Evolutionary conservation across 2,113 vertebrate species (phyloP), one percentile per base, ranked within the genome.

Genomic region (Parus major): DNA sequence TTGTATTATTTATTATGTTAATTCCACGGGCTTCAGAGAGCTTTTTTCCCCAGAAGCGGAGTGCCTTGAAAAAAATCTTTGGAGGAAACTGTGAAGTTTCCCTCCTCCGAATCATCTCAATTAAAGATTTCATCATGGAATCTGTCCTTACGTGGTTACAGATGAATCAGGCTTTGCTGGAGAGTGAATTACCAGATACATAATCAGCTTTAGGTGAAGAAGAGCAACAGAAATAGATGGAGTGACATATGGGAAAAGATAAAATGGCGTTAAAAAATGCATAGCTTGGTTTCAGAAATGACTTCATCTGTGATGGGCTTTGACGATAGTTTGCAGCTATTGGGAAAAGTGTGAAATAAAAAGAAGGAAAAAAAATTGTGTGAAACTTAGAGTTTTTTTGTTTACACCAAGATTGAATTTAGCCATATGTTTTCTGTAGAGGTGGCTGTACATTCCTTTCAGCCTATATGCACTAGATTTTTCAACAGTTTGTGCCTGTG

Each of bases 361-460:
- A 90, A 90, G 53, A 61, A 92, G 85, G 36, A 46, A 75, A 91
- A 84, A 77, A 95, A 77, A 36, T 35, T 4, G 75, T 95, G 94
- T 83, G 90, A 94, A 95, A 63, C 76, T 90, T 75, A 9, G 56
- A 92, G 90, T 95, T 82, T 95, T 96, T 95, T 95, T 97, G 94
- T 97, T 97, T 96, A 96, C 81, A 95, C 23, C 49, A 61, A 82
- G 95, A 66, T 11, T 95, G 93, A 95, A 90, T 92, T 77, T 42
- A 85, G 89, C 90, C 91, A 63, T 97, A 97, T 95, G 94, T 63
- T 95, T 95, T 95, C 70, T 87, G 66, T 70, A 95, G 86, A 85
- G 82, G 84, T 97, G 78, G 49, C 73, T 92, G 73, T 61, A 91
- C 29, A 20, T 85, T 91, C 46, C 25, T 84, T 89, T 76, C 57